Percentiles rank a stretch among this genome's conserved stretches.
phyloP scores from a whole-genome alignment of 1,140 invertebrate species.

The Hesperophylax magnus region DNA sequence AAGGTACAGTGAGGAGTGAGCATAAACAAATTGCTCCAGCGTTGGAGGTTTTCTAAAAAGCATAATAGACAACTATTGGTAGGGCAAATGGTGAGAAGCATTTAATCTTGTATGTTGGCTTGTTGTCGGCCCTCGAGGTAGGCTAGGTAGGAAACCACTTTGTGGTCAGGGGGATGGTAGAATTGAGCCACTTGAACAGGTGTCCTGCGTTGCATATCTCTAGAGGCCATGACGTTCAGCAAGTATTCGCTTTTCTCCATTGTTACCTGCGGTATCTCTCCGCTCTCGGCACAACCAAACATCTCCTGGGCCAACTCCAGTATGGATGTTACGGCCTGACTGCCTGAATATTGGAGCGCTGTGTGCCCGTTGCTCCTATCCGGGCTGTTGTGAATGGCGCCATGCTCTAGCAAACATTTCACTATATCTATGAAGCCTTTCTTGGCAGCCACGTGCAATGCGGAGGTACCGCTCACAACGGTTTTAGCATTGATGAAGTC shows the following conservation, averaged over 20 bases:
- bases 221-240: neutral
- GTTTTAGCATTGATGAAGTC: slow-evolving; percentile 6
- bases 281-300: neutral
- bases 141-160: no score
- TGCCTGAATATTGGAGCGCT: neutral
- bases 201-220: neutral
- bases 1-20: no score
- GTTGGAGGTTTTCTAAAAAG: no score
- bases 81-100: no score
- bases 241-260: neutral
- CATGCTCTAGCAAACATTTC: neutral
- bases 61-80: no score
- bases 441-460: neutral
- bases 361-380: neutral
- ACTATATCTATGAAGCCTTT: neutral
- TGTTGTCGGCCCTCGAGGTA: no score
- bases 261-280: neutral
- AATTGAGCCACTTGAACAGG: no score
- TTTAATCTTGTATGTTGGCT: no score
- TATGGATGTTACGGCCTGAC: neutral
- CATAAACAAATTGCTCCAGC: no score
- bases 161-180: no score
- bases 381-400: neutral
- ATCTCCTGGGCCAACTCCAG: neutral
- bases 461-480: neutral